These are phyloP conservation scores for Lates japonicus DNA, from an alignment of 2,797 vertebrate genomes.

Conservation along the genomic window DNA sequence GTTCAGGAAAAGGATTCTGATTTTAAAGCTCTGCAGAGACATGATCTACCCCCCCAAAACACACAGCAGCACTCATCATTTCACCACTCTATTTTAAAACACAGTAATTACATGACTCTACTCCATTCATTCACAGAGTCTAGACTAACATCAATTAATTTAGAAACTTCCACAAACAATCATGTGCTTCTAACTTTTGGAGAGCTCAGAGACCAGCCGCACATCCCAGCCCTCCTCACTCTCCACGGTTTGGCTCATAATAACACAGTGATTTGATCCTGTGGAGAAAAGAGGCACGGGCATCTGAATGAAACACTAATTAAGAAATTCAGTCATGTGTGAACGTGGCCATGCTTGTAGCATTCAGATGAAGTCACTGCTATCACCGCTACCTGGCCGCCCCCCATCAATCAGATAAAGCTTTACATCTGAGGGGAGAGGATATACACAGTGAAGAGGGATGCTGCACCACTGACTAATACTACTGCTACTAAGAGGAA, in stretches of 20 bases:
- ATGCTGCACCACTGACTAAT: neutral
- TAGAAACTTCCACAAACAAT: conserved; percentile 44
- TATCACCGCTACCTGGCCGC: conserved; percentile 37
- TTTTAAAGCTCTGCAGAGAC: conserved; percentile 41
- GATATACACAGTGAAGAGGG: conserved; percentile 25
- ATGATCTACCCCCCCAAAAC: neutral
- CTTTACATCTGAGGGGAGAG: conserved; percentile 14
- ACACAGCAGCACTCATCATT: conserved; percentile 12
- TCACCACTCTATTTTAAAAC: conserved; percentile 18
- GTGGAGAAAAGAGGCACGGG: conserved; percentile 46
- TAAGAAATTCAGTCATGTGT: conserved; percentile 75
- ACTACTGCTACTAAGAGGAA: neutral
- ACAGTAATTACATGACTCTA: neutral
- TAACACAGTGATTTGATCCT: conserved; percentile 65
- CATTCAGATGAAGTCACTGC: conserved; percentile 64
- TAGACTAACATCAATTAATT: conserved; percentile 11
- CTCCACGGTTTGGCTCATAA: conserved; percentile 45
- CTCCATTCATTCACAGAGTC: neutral
- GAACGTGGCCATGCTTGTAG: conserved; percentile 54
- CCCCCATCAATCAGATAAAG: conserved; percentile 52
- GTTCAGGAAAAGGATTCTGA: conserved; percentile 16
- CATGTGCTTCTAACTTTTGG: conserved; percentile 34
- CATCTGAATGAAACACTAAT: conserved; percentile 70
- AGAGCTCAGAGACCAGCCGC: conserved; percentile 24
- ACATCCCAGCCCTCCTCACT: conserved; percentile 14